Evolutionary conservation across 2,888 invertebrate species (phyloP), one percentile per base, ranked within the genome.

Genomic region (Volucella zonaria): DNA sequence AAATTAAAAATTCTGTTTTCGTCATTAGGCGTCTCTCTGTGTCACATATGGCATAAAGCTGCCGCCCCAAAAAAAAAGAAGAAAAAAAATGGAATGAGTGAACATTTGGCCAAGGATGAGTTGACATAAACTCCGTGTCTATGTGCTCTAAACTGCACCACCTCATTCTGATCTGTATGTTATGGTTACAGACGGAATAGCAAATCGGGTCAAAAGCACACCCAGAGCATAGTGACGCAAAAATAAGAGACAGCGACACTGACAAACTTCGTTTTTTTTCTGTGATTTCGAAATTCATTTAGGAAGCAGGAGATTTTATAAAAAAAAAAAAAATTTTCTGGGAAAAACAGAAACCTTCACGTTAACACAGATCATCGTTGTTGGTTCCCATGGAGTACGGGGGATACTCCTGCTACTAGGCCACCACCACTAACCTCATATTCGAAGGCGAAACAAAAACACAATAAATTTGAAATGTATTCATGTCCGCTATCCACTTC

Each of bases 1-100:
- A 64, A 74, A 82, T 82, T 82, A 82, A 79, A 83, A 83, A 83
- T 83, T 79, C 82, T 49, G 64, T 75, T 79, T 79, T 59, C 42
- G 64, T 66, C 70, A 66, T 82, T 52, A 66, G 52, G 51, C 52
- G 40, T 59, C 45, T 77, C 18, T 54, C 45, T 31, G 31, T 6
- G 61, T 76, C 64, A 61, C 64, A 64, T 68, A 81, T 64, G 42
- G 58, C 43, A 68, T 43, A 59, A 45, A 15, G 54, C 14, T 15
- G 15, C 62, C 62, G 45, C 12, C 10, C 3, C 45, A 11, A 43
- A 18, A 61, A 66, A 40, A 59, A 42, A 62, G 54, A 47, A 31
- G 47, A 54, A 45, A 54, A 73, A 18, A 49, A 45, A 64, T 67
- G 58, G 59, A 31, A 64, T 38, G 64, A 64, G 62, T 71, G 56